Evolutionary conservation across 1,140 invertebrate genomes (phyloP).

Genomic region (Mycetomoellerius zeteki): DNA sequence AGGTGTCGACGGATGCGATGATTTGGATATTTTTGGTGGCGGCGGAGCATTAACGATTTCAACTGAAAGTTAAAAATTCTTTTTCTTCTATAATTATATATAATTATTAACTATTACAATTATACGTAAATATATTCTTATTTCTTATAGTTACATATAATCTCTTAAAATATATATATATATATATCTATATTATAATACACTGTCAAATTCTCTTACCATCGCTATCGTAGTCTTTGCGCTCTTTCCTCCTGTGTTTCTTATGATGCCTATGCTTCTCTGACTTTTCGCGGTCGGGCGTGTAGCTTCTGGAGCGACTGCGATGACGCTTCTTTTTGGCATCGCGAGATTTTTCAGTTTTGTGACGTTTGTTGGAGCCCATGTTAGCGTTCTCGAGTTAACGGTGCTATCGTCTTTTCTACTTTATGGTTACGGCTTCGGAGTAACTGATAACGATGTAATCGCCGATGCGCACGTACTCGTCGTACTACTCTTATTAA

Average conservation of each 20-base stretch:
- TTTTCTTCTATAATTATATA: background rate
- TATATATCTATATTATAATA: background rate
- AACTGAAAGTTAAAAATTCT: constrained; percentile 76
- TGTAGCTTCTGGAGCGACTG: constrained; percentile 86
- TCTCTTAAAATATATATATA: background rate
- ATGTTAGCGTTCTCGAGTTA: constrained; percentile 79
- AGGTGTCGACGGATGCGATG: constrained; percentile 82
- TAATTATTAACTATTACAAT: background rate
- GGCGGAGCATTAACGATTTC: constrained; percentile 84
- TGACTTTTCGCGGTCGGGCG: constrained; percentile 84
- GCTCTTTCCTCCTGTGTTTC: constrained; percentile 88
- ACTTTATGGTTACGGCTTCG: background rate
- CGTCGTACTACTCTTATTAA: background rate
- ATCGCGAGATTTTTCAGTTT: constrained; percentile 87
- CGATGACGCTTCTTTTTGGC: constrained; percentile 87
- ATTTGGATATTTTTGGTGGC: constrained; percentile 84
- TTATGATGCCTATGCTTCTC: constrained; percentile 89
- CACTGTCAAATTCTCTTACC: constrained; percentile 82
- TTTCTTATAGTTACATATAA: background rate
- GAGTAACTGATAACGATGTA: background rate
- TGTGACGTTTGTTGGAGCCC: constrained; percentile 88
- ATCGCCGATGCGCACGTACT: no score
- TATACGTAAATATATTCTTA: no score
- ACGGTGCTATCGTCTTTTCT: constrained; percentile 54
- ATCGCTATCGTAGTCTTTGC: constrained; percentile 88